phyloP scores from a whole-genome alignment of 2,797 vertebrate genomes.

The Enteromius unitaeniatus region DNA sequence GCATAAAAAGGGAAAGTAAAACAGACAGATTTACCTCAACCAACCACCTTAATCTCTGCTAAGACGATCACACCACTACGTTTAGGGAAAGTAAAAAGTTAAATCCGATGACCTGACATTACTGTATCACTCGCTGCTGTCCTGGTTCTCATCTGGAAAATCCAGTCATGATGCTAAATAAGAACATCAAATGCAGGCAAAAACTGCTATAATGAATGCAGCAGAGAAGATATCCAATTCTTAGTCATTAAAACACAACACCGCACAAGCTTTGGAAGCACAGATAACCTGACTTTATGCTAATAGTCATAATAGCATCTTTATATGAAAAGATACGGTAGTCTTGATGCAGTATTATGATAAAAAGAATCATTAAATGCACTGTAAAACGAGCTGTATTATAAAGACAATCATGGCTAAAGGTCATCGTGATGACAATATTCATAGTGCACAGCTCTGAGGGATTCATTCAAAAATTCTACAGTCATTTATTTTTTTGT shows the following conservation, averaged over 20 bases:
- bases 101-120: conserved; percentile 35
- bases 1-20: not conserved
- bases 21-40: conserved; percentile 36
- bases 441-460: too few species aligned
- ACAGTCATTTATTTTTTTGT: too few species aligned
- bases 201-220: not conserved
- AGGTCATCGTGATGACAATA: not conserved
- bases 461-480: not conserved
- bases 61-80: conserved; percentile 25
- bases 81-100: conserved; percentile 40
- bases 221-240: not conserved
- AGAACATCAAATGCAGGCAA: not conserved
- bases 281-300: not conserved
- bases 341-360: not conserved
- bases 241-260: not conserved
- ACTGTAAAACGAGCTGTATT: not conserved
- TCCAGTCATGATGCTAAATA: not conserved
- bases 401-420: not conserved
- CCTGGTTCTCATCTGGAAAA: not conserved
- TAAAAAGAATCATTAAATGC: not conserved
- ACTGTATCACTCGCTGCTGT: conserved; percentile 7
- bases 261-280: not conserved
- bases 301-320: not conserved
- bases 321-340: not conserved
- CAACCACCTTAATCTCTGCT: not conserved